Conservation (phyloP, 2,113 vertebrate species). For the Fregetta grallaria region DNA sequence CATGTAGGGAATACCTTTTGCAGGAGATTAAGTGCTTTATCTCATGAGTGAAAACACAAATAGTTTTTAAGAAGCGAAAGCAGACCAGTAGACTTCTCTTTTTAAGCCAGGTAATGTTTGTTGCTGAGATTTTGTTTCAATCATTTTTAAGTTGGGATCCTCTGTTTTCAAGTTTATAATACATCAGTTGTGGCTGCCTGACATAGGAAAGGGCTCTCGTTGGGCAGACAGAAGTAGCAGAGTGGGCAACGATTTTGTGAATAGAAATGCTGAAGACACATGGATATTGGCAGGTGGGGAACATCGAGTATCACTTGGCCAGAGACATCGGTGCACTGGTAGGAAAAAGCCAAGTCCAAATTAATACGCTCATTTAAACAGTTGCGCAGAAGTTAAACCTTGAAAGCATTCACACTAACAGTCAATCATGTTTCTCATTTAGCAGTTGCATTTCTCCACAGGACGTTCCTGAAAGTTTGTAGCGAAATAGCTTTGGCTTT, state of each 20-base stretch:
- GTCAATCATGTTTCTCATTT: background rate
- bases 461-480: slow-evolving; percentile 24
- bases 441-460: background rate
- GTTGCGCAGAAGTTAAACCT: background rate
- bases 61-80: background rate
- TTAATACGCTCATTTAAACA: background rate
- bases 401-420: background rate
- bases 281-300: background rate
- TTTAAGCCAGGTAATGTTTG: background rate
- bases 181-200: background rate
- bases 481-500: slow-evolving; percentile 10
- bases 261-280: background rate
- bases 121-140: background rate
- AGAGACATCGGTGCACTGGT: background rate
- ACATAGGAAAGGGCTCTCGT: background rate
- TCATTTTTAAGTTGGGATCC: background rate
- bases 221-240: background rate
- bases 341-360: background rate
- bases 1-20: background rate
- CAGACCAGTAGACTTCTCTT: background rate
- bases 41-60: background rate
- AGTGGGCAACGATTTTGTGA: background rate
- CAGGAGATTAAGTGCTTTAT: background rate
- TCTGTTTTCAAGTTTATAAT: background rate
- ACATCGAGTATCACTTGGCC: background rate